Percentiles rank a stretch among this genome's conserved stretches.
These are phyloP conservation scores for Furcifer pardalis DNA, from an alignment of 2,797 vertebrate genomes.

Conservation along the genomic window DNA sequence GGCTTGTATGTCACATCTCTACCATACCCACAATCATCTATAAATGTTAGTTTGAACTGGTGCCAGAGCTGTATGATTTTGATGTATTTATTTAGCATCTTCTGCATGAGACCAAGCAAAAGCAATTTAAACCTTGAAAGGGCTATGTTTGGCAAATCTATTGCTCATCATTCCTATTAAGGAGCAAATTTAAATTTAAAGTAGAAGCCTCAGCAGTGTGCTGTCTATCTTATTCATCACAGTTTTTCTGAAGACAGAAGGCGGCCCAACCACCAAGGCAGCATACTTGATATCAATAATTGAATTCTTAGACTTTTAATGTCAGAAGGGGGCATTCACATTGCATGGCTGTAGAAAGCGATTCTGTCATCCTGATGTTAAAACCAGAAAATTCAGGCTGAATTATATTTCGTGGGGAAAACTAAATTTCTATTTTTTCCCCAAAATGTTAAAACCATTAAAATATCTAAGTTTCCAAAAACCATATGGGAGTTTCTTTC, in stretches of 20 bases:
- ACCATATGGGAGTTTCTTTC: background rate
- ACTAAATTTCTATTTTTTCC: background rate
- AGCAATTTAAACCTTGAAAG: slow-evolving; percentile 22
- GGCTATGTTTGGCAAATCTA: slow-evolving; percentile 28
- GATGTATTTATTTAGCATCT: slow-evolving; percentile 36
- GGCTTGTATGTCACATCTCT: slow-evolving; percentile 27
- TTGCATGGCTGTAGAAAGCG: background rate
- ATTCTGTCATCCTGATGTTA: slow-evolving; percentile 1
- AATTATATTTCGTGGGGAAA: background rate
- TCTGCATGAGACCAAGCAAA: slow-evolving; percentile 28
- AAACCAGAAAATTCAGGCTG: background rate
- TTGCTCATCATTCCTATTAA: slow-evolving; percentile 22
- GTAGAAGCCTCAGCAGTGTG: slow-evolving; percentile 19
- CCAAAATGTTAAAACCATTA: background rate
- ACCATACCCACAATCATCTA: background rate
- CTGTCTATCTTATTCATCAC: slow-evolving; percentile 5
- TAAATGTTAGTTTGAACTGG: slow-evolving; percentile 20
- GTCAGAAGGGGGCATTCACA: background rate
- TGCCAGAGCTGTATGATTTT: slow-evolving; percentile 18
- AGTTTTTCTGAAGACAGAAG: slow-evolving; percentile 34
- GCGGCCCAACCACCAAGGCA: background rate
- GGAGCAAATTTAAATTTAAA: slow-evolving; percentile 41
- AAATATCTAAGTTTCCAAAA: background rate
- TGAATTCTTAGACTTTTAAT: slow-evolving; percentile 17
- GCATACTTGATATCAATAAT: slow-evolving; percentile 22